Percentiles rank a stretch among this genome's conserved stretches.
phyloP scores from a whole-genome alignment of 2,797 vertebrate genomes.

The Phoxinus dragarum region DNA sequence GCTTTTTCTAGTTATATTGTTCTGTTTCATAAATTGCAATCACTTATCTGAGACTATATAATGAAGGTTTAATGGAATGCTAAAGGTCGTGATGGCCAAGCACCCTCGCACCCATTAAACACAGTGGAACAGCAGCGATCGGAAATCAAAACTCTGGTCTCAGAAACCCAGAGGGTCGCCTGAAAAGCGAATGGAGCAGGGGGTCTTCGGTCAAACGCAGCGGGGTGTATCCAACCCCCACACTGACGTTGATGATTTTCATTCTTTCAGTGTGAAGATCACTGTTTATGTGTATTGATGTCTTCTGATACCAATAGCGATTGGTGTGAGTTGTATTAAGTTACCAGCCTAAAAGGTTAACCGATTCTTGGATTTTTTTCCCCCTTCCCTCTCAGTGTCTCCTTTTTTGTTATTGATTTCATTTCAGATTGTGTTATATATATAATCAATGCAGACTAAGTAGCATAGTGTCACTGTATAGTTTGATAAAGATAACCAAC shows the following conservation, averaged over 20 bases:
- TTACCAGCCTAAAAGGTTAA: conserved; percentile 37
- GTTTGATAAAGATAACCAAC: not conserved
- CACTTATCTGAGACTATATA: conserved; percentile 54
- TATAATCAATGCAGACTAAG: too few species aligned
- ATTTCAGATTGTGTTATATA: not conserved
- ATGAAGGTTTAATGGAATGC: conserved; percentile 48
- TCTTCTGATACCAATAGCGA: not conserved
- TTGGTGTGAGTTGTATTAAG: conserved; percentile 28
- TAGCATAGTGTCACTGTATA: not conserved
- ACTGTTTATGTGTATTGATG: conserved; percentile 44
- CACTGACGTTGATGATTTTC: conserved; percentile 26
- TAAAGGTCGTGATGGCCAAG: conserved; percentile 41
- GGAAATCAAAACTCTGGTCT: conserved; percentile 42
- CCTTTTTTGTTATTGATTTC: not conserved
- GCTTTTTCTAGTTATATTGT: not conserved
- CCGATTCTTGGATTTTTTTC: not conserved
- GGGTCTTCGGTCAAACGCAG: conserved; percentile 4
- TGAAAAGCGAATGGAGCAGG: conserved; percentile 35
- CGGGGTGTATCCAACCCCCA: not conserved
- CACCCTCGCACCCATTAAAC: conserved; percentile 37
- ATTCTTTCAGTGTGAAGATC: conserved; percentile 31
- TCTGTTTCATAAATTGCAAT: conserved; percentile 61
- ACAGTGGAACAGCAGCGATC: conserved; percentile 3
- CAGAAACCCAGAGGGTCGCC: not conserved
- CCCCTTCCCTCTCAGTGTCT: not conserved